Conservation (phyloP, 1,140 invertebrate species). For the Micrasema minimum region DNA sequence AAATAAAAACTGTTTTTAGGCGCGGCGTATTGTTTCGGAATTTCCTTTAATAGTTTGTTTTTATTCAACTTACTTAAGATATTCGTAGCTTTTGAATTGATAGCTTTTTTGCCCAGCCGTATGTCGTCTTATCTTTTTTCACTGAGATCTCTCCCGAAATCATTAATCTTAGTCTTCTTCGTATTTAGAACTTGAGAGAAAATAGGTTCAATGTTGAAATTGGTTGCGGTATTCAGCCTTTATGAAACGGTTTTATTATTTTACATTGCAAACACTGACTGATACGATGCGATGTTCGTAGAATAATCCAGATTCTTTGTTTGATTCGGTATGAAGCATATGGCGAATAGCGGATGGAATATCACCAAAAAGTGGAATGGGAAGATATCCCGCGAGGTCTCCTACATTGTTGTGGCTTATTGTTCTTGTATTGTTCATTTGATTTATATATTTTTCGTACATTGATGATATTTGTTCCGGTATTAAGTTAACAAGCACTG, state of each 20-base stretch:
- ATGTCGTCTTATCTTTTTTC: conserved; percentile 1
- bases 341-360: no score
- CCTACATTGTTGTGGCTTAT: no score
- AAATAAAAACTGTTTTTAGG: neutral
- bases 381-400: no score
- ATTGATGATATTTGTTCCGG: no score
- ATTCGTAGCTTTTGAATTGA: neutral
- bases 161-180: conserved; percentile 4
- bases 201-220: conserved; percentile 23
- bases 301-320: neutral
- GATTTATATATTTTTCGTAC: no score
- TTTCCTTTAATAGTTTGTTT: neutral
- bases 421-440: no score
- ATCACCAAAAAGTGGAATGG: no score
- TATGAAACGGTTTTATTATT: conserved; percentile 6
- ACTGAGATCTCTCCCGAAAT: neutral
- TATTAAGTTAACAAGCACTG: no score
- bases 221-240: conserved; percentile 18
- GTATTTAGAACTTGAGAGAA: neutral
- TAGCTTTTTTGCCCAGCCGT: neutral
- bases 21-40: neutral
- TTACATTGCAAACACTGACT: conserved; percentile 5
- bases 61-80: neutral
- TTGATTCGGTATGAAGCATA: neutral
- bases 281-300: conserved; percentile 10